Base-by-base conservation (phyloP, 1,140 invertebrate species). In the Halyomorpha halys region DNA sequence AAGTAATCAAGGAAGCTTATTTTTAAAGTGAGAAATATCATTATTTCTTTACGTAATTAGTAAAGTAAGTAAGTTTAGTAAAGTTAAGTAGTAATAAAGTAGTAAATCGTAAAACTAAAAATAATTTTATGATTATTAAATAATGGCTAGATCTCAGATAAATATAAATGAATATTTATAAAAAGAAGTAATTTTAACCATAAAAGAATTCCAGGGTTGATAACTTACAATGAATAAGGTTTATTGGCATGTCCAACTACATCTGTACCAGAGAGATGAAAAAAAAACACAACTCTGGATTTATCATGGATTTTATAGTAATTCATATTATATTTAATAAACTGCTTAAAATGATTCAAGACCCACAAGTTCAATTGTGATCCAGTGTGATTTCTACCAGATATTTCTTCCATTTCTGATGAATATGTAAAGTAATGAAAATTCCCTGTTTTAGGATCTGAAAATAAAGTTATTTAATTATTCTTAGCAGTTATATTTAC, bases 211-310 rank as follows among this genome's bases (percentile, higher is more conserved):
- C 13, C 5, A 13, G 34, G 11, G 13, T 39, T 11, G 11, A 64
- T 59, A 14, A 77, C 78, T 81, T 82, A 91, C 83, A 74, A 72
- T n/a, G 94, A 94, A 71, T 86, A 77, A 21, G 96, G 96, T 77
- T 97, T 97, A 72, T 86, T 83, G 18, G 88, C 83, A 79, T 98
- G 95, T 0, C 97, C 97, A 71, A 89, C 86, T 23, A 93, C 96
- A 76, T 99, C 97, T 68, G 94, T 84, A n/a, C 93, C 96, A 21
- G 98, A 77, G 56, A 99, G 79, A 81, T 98, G 95, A 56, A 98
- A 77, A 74, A 98, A 98, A 67, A 97, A 86, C 16, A 98, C 76
- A 62, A 91, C 79, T 72, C 86, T 82, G 60, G 85, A 78, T 64
- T 79, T 61, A 56, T 79, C 70, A 27, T 89, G 71, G 66, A 77